Base-by-base conservation (phyloP, 1,140 invertebrate species). In the Drosophila quadrilineata region DNA sequence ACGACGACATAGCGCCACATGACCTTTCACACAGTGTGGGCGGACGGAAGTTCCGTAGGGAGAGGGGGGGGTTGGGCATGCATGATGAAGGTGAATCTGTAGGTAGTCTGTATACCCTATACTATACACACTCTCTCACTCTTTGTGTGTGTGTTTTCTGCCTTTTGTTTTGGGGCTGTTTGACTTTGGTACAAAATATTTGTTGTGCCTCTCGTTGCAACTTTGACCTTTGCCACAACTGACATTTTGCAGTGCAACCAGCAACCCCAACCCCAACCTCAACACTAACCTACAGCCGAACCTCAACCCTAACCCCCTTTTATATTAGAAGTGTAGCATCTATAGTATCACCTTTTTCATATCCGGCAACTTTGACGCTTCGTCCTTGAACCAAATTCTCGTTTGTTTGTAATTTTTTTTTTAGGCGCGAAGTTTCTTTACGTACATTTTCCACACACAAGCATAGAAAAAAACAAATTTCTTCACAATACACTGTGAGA, bases 161-260 rank as follows among this genome's bases (percentile, higher is more conserved):
- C 31, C n/a, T n/a, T 56, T 59, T 52, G 56, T 59, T 49, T 65
- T 58, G 36, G 63, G 28, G 48, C 33, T 33, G 29, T 24, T 38
- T 33, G 28, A 12, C 10, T 58, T 52, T 46, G 38, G 38, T 22
- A 17, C 22, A 43, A 49, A 63, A 71, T 57, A 28, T 80, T 62
- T 62, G n/a, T 63, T 36, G 57, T 28, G 50, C 5, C 35, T 17
- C n/a, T n/a, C 43, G 29, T 28, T 59, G 65, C 52, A 73, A 41
- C 73, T 82, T 68, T 75, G 77, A 76, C 77, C 76, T 80, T 80
- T 79, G 31, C 16, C 21, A 16, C 9, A 31, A 9, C 48, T 64
- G 60, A 56, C 60, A 56, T 64, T 64, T 57, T n/a, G 16, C 19
- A 16, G n/a, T 0, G 0, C 10, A 31, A 6, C 2, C 31, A n/a